Evolutionary conservation across 2,113 vertebrate genomes (phyloP).

Genomic region (Chaetodon trifascialis): DNA sequence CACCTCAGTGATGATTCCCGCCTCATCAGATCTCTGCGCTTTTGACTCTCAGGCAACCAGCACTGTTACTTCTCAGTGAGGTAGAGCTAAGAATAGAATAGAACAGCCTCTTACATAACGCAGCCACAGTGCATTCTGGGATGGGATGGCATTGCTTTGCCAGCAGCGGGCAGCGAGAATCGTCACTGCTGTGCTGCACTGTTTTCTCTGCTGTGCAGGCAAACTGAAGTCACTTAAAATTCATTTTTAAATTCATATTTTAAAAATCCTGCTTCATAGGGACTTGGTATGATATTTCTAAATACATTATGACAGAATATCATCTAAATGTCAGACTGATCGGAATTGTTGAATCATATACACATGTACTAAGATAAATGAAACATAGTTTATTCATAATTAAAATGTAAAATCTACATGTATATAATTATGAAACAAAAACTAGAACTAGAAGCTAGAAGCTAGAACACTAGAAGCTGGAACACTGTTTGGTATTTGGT

Average conservation of each 20-base stretch:
- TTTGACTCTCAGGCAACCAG: slow-evolving; percentile 76
- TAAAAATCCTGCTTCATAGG: neutral
- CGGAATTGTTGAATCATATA: neutral
- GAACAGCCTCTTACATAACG: slow-evolving; percentile 86
- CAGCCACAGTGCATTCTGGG: slow-evolving; percentile 79
- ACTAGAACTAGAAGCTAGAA: neutral
- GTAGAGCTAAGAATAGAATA: slow-evolving; percentile 85
- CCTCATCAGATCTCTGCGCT: slow-evolving; percentile 77
- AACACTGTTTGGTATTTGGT: neutral
- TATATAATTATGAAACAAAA: neutral
- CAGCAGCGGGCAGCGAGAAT: slow-evolving; percentile 52
- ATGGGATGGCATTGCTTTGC: slow-evolving; percentile 67
- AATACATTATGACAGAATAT: neutral
- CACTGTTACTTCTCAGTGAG: slow-evolving; percentile 77
- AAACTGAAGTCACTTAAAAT: neutral
- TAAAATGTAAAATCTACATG: neutral
- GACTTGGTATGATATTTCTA: neutral
- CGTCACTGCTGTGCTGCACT: slow-evolving; percentile 48
- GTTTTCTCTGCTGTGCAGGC: slow-evolving; percentile 45
- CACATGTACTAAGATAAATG: neutral
- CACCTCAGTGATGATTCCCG: slow-evolving; percentile 66
- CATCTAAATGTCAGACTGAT: neutral
- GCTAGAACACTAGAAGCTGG: no score
- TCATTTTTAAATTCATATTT: neutral
- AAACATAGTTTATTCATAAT: no score